phyloP scores from a whole-genome alignment of 2,888 invertebrate species.

The Crocallis elinguaria region DNA sequence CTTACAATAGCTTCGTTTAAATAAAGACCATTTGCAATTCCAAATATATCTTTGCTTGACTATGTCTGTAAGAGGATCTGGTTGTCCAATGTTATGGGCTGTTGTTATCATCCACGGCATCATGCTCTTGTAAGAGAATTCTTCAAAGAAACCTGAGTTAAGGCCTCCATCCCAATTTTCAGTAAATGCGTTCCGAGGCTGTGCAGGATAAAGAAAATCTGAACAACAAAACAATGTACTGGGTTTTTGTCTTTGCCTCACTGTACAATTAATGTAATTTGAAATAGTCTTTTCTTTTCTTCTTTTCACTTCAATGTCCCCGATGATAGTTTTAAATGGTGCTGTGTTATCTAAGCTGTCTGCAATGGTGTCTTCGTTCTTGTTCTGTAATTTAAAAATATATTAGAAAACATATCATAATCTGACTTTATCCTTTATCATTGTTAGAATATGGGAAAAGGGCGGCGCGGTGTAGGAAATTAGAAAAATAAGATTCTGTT shows the following conservation, averaged over 20 bases:
- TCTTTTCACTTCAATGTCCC: conserved; percentile 46
- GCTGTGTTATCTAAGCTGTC: conserved; percentile 59
- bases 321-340: conserved; percentile 56
- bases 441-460: too few relatives aligned
- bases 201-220: conserved; percentile 55
- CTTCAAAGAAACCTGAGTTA: conserved; percentile 63
- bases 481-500: too few relatives aligned
- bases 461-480: too few relatives aligned
- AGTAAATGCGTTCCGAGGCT: conserved; percentile 50
- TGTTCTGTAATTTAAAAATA: conserved; percentile 8
- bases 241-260: neutral
- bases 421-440: too few relatives aligned
- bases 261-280: conserved; percentile 31
- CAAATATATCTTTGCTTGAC: conserved; percentile 63
- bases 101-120: conserved; percentile 65
- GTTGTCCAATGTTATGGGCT: conserved; percentile 47
- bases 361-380: conserved; percentile 30
- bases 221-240: conserved; percentile 4
- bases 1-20: conserved; percentile 50
- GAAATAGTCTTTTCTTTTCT: conserved; percentile 52
- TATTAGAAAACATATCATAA: too few relatives aligned
- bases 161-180: conserved; percentile 72
- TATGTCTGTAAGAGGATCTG: conserved; percentile 64
- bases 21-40: conserved; percentile 40
- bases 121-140: conserved; percentile 62